Evolutionary conservation across 2,113 vertebrate genomes (phyloP).

Genomic region (Thinocorus orbignyianus): DNA sequence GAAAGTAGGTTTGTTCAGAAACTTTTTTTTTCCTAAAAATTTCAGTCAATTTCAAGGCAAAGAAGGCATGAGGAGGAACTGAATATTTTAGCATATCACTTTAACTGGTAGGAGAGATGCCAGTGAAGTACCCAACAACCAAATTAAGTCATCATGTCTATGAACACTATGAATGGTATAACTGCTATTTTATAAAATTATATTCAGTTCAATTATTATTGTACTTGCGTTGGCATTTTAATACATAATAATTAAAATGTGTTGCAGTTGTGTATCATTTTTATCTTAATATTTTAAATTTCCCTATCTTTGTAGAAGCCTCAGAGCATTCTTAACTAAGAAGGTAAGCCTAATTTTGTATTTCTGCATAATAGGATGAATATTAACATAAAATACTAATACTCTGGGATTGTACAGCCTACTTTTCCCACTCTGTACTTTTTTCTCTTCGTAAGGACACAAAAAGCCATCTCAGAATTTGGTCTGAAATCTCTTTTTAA

Average conservation of each 20-base stretch:
- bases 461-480: not conserved
- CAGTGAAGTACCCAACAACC: not conserved
- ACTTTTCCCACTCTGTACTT: not conserved
- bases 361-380: conserved; percentile 21
- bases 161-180: not conserved
- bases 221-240: not conserved
- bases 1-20: not conserved
- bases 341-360: conserved; percentile 7
- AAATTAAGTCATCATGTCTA: not conserved
- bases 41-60: not conserved
- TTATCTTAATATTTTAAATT: conserved; percentile 1
- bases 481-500: not conserved
- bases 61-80: not conserved
- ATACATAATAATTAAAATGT: not conserved
- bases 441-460: not conserved
- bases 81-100: not conserved
- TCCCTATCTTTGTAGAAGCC: not conserved
- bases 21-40: not conserved
- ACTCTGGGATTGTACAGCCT: not conserved
- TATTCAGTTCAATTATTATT: not conserved
- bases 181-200: not conserved
- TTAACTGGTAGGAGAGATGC: not conserved
- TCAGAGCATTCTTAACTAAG: not conserved
- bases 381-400: conserved; percentile 18
- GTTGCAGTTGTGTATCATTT: not conserved